Evolutionary conservation across 2,797 vertebrate species (phyloP), one percentile per base, ranked within the genome.

Genomic region (Molossus alvarezi): DNA sequence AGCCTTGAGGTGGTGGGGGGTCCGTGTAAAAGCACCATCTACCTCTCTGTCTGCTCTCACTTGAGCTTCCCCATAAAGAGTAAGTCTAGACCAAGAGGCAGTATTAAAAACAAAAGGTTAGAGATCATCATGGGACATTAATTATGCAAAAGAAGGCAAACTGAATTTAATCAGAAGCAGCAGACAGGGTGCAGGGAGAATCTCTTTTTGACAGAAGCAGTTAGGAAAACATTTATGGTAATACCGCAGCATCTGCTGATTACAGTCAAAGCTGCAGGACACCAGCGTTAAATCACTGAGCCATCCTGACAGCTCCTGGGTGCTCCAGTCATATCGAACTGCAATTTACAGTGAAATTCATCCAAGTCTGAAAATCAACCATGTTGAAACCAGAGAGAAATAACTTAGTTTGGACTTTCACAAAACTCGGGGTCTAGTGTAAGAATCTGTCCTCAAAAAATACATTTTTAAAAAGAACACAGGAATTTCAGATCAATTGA

Each of bases 181-280:
- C 77, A 98, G 51, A 53, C 51, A 53, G 96, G 1, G 97, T 97
- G 97, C 77, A 98, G 97, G 95, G 98, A 98, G 97, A 97, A 97
- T 57, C 72, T 97, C 62, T 94, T 95, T 97, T 86, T 96, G 73
- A 98, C 91, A 98, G 96, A 98, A 97, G 97, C 0, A 1, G 98
- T 98, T 98, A 98, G 98, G 97, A 98, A 98, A 98, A 98, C 98
- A 98, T 98, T 98, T 98, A 98, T 98, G 98, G 98, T 98, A 98
- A 98, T 98, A 97, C 96, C 97, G 95, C 96, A 98, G 98, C 98
- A 98, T 98, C 98, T 99, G 98, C 98, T 98, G 98, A 98, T 98
- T 98, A 97, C 96, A 98, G 98, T 97, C 95, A 97, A 97, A 98
- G 98, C 98, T 98, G 98, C 98, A 98, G 98, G 98, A 98, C 0